A percentile compares a stretch with the other conserved stretches of the same genome.
These are phyloP conservation scores for Hepsetus odoe DNA, from an alignment of 2,113 vertebrate species.

Conservation along the genomic window DNA sequence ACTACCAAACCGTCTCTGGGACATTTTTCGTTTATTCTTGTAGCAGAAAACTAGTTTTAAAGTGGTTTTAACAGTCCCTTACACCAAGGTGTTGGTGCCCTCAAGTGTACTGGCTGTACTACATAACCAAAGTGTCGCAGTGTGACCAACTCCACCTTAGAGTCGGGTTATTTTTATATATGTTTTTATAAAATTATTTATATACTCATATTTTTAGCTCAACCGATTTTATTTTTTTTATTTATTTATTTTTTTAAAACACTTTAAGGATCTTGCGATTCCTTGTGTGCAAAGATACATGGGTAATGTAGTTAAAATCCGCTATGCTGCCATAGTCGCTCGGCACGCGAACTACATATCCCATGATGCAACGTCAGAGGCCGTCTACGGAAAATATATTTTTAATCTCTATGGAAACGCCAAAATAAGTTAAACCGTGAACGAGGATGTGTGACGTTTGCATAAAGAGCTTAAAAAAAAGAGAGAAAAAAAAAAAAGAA, in stretches of 20 bases:
- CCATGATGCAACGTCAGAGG: slow-evolving; percentile 38
- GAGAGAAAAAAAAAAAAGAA: too few species aligned
- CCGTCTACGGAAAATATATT: too few species aligned
- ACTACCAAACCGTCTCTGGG: too few species aligned
- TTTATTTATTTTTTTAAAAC: background rate
- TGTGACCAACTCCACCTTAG: background rate
- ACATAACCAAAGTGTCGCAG: background rate
- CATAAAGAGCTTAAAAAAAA: too few species aligned
- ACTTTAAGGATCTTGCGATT: background rate
- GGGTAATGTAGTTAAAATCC: background rate
- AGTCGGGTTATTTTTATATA: background rate
- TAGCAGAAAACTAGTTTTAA: too few species aligned
- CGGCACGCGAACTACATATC: slow-evolving; percentile 10
- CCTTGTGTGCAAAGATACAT: background rate
- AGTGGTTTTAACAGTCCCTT: too few species aligned
- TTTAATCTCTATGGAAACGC: slow-evolving; percentile 8
- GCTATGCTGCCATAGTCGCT: background rate
- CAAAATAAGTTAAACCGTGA: too few species aligned
- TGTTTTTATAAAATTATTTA: too few species aligned
- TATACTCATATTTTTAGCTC: too few species aligned
- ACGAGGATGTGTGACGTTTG: background rate
- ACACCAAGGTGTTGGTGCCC: background rate
- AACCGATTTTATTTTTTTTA: too few species aligned
- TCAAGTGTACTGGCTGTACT: too few species aligned
- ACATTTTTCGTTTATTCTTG: too few species aligned